Evolutionary conservation across 2,797 vertebrate species (phyloP).

Genomic region (Staurois parvus): DNA sequence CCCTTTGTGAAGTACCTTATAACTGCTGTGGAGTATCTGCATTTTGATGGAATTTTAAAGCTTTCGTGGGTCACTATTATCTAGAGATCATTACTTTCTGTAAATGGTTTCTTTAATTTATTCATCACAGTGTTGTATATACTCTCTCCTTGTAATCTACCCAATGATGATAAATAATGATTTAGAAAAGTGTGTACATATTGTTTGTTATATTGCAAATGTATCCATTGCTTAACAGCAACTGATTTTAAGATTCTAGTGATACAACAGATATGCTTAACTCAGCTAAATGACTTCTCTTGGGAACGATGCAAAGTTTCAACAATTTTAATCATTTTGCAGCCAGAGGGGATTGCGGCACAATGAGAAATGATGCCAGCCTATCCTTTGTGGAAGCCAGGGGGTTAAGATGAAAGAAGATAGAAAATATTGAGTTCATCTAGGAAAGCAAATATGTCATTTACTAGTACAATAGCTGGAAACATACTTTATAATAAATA

Average conservation of each 20-base stretch:
- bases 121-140: slow-evolving; percentile 4
- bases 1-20: slow-evolving; percentile 12
- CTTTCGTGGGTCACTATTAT: neutral
- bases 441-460: slow-evolving; percentile 30
- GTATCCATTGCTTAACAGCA: neutral
- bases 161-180: neutral
- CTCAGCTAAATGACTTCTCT: slow-evolving; percentile 44
- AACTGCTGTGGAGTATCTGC: neutral
- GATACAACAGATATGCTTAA: slow-evolving; percentile 33
- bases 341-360: slow-evolving; percentile 37
- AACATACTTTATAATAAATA: neutral
- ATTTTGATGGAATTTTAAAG: slow-evolving; percentile 38
- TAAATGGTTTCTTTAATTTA: slow-evolving; percentile 18
- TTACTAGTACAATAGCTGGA: neutral
- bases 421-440: neutral
- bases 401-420: slow-evolving; percentile 43
- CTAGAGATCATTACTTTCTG: slow-evolving; percentile 19
- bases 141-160: neutral
- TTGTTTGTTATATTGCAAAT: neutral
- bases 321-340: slow-evolving; percentile 54
- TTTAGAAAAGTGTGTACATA: neutral
- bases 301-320: slow-evolving; percentile 42
- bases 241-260: slow-evolving; percentile 19
- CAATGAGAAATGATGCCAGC: slow-evolving; percentile 24
- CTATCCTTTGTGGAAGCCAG: slow-evolving; percentile 22